A percentile compares a stretch with the other conserved stretches of the same genome.
Conservation (phyloP, 2,888 invertebrate genomes). For the Epicampocera succincta region DNA sequence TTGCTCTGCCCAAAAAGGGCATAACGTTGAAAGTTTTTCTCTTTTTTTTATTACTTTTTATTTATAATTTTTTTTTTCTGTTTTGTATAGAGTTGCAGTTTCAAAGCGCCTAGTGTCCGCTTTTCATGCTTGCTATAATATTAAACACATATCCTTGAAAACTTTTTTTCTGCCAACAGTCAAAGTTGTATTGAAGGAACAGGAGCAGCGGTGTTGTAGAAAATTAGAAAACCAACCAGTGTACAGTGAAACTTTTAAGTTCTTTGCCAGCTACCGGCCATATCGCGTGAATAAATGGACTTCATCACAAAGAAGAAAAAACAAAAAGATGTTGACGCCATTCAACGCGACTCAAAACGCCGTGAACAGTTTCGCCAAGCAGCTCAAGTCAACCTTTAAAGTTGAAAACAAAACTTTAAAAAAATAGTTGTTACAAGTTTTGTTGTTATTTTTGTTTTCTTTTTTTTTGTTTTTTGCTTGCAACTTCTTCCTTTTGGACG, state of each 20-base stretch:
- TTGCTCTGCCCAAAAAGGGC: conserved; percentile 46
- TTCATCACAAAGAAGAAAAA: conserved; percentile 41
- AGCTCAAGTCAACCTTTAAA: conserved; percentile 34
- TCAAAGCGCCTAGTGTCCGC: conserved; percentile 46
- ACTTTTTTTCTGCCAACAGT: conserved; percentile 40
- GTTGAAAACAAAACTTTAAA: not conserved
- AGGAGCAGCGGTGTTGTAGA: not conserved
- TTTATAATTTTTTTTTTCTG: conserved; percentile 7
- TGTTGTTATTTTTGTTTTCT: not conserved
- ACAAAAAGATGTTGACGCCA: conserved; percentile 65
- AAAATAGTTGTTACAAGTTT: conserved; percentile 6
- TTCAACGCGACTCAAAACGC: conserved; percentile 50
- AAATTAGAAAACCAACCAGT: conserved; percentile 47
- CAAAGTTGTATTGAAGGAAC: conserved; percentile 4
- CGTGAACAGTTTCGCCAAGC: conserved; percentile 39
- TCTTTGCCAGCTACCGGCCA: conserved; percentile 8
- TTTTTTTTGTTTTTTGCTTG: not conserved
- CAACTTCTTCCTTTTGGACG: not conserved
- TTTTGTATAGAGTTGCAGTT: conserved; percentile 3
- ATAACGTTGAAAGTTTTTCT: conserved; percentile 51
- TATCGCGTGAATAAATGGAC: conserved; percentile 56
- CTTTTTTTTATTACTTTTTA: not conserved
- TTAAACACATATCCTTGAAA: conserved; percentile 68
- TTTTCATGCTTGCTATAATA: conserved; percentile 61
- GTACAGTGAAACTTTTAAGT: conserved; percentile 1